Evolutionary conservation across 2,113 vertebrate genomes (phyloP), one percentile per base, ranked within the genome.

Genomic region (Potamarius usumacintae): DNA sequence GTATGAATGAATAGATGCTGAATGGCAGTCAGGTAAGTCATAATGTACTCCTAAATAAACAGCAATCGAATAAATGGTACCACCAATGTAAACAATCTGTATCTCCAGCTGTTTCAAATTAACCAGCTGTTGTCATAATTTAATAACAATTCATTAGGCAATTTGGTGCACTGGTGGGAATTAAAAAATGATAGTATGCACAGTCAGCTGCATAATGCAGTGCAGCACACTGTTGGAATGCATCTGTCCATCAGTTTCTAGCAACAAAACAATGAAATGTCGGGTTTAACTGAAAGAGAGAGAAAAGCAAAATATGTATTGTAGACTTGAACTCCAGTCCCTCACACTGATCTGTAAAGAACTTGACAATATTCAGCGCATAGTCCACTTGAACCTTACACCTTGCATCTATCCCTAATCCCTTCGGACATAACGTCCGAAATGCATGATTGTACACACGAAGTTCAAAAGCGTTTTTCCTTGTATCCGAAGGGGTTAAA

Each of bases 1-100:
- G 53, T 80, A 80, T 80, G n/a, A 58, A 80, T 30, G 53, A 80
- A 34, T 53, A 77, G 48, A n/a, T 22, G n/a, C n/a, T 58, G 53
- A 55, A 80, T 57, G 12, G 15, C 27, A 58, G 7, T 80, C 53
- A 8, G n/a, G n/a, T 57, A 80, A 55, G 30, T 57, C 12, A 55
- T 30, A 53, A 76, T 10, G 12, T 27, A 34, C 5, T 4, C 53
- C 78, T 80, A 57, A 30, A 80, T 80, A 80, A 80, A 58, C 78
- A 77, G 20, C 22, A 77, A 77, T 77, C 12, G 15, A 80, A 58
- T 80, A 58, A 80, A 80, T 80, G 30, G 30, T 80, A 58, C 5
- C n/a, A 34, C n/a, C 14, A 50, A 55, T 10, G 17, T 20, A 22
- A 48, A 74, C 34, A 20, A 1, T 69, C 27, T 55, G 6, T 27